phyloP scores from a whole-genome alignment of 2,113 vertebrate species.

The Labeo rohita region DNA sequence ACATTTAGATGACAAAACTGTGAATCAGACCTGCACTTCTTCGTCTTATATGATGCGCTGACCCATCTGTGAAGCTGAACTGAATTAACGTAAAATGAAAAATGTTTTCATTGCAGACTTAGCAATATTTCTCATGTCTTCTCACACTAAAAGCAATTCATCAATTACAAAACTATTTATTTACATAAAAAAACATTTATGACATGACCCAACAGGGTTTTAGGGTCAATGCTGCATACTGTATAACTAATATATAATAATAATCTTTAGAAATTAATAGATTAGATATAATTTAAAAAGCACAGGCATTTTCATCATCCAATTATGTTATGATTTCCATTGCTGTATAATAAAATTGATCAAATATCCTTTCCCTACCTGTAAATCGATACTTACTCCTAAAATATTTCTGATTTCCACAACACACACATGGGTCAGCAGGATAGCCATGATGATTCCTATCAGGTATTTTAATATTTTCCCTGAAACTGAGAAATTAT shows the following conservation, averaged over 20 bases:
- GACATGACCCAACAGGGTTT: background rate
- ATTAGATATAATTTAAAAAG: background rate
- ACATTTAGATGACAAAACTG: background rate
- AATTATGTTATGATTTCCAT: background rate
- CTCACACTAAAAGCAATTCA: background rate
- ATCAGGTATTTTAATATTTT: background rate
- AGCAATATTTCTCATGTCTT: background rate
- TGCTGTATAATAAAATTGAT: background rate
- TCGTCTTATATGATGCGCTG: background rate
- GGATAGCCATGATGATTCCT: background rate
- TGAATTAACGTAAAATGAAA: background rate
- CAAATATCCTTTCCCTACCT: background rate
- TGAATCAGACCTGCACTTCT: constrained; percentile 31
- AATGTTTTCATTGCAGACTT: background rate
- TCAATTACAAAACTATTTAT: background rate
- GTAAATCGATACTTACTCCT: constrained; percentile 14
- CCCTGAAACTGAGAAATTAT: background rate
- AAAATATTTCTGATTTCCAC: background rate
- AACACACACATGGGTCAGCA: constrained; percentile 23
- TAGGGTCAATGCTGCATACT: background rate
- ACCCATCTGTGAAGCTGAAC: background rate
- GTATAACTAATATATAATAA: background rate
- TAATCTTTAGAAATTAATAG: background rate
- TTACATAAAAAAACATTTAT: background rate
- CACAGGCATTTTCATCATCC: background rate